Percentiles rank a stretch among this genome's conserved stretches.
phyloP scores from a whole-genome alignment of 2,797 vertebrate species.

The Paedocypris micromegethes region DNA sequence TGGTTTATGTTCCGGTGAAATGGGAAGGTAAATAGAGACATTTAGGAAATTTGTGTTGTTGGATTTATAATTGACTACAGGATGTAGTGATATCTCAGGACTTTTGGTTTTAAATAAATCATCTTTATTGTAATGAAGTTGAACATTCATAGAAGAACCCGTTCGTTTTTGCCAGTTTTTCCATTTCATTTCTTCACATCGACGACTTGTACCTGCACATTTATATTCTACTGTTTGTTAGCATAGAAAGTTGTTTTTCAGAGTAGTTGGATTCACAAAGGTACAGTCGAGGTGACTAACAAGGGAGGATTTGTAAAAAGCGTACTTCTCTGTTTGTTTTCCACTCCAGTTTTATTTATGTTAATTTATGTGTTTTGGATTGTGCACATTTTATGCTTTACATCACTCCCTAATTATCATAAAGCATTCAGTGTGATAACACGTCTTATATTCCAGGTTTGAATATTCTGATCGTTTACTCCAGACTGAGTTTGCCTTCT shows the following conservation, averaged over 20 bases:
- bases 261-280: conserved; percentile 28
- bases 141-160: conserved; percentile 17
- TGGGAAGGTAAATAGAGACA: conserved; percentile 8
- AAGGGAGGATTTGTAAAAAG: conserved; percentile 13
- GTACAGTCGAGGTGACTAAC: conserved; percentile 43
- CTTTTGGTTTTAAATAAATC: conserved; percentile 26
- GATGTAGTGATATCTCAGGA: conserved; percentile 53
- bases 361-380: conserved; percentile 41
- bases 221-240: not conserved
- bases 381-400: conserved; percentile 26
- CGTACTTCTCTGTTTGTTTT: conserved; percentile 35
- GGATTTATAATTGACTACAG: conserved; percentile 43
- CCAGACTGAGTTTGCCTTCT: conserved; percentile 6
- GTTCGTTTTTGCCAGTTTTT: conserved; percentile 10
- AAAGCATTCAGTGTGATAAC: conserved; percentile 25
- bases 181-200: not conserved
- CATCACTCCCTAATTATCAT: conserved; percentile 13
- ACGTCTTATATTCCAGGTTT: conserved; percentile 6
- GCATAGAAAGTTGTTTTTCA: conserved; percentile 14
- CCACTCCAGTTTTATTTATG: conserved; percentile 44
- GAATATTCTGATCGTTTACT: conserved; percentile 7
- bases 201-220: conserved; percentile 12
- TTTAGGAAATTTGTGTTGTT: not conserved
- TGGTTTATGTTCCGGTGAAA: conserved; percentile 17
- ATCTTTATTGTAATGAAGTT: conserved; percentile 17